Evolutionary conservation across 2,888 invertebrate genomes (phyloP).

Genomic region (Mythimna impura): DNA sequence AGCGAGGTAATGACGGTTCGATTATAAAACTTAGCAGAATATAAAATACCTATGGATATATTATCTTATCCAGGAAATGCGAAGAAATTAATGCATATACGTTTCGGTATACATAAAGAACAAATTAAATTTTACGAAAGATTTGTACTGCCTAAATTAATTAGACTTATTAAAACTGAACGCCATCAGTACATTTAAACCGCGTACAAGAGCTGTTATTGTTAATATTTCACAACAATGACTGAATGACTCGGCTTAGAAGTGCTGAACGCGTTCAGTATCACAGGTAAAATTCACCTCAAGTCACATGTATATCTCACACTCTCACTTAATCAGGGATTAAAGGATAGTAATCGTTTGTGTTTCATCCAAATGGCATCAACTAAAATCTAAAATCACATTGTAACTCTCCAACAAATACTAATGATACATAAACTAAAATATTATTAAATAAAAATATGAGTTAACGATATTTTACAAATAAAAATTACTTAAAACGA

Average conservation of each 20-base stretch:
- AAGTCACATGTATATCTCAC: too few relatives aligned
- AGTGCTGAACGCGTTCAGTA: neutral
- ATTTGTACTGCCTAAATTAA: neutral
- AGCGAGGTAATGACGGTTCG: conserved; percentile 35
- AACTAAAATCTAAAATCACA: conserved; percentile 29
- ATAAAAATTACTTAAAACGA: neutral
- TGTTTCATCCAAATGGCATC: neutral
- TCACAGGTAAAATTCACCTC: neutral
- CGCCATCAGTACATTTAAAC: too few relatives aligned
- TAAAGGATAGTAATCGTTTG: neutral
- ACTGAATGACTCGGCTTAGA: neutral
- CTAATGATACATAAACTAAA: conserved; percentile 11
- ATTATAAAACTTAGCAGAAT: neutral
- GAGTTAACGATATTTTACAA: neutral
- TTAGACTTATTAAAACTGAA: neutral
- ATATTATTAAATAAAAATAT: conserved; percentile 14
- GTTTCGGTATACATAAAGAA: neutral
- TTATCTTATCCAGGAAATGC: conserved; percentile 31
- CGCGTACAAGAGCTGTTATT: neutral
- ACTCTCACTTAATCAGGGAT: neutral
- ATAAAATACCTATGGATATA: neutral
- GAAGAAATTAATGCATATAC: neutral
- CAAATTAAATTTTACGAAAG: neutral
- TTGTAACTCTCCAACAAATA: conserved; percentile 4
- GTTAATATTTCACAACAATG: too few relatives aligned